Percentiles rank a stretch among this genome's conserved stretches.
These are phyloP conservation scores for Pachyrhynchus sulphureomaculatus DNA, from an alignment of 1,140 invertebrate genomes.

Conservation along the genomic window DNA sequence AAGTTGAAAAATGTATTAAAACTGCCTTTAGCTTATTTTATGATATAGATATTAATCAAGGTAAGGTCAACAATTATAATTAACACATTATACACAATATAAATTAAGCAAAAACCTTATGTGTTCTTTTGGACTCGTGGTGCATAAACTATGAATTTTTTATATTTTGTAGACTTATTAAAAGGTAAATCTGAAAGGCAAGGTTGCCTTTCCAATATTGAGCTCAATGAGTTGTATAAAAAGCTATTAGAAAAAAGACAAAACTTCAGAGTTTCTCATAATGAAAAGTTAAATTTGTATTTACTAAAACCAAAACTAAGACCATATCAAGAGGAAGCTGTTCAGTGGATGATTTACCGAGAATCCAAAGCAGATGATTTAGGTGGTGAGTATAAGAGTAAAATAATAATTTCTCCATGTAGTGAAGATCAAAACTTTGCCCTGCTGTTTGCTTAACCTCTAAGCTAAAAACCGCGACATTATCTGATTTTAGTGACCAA, in stretches of 20 bases:
- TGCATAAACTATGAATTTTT: too few species aligned
- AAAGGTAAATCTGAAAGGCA: slow-evolving; percentile 17
- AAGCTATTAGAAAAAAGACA: slow-evolving; percentile 22
- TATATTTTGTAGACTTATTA: slow-evolving; percentile 12
- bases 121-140: too few species aligned
- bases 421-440: too few species aligned
- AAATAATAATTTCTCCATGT: too few species aligned
- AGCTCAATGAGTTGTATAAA: slow-evolving; percentile 36
- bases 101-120: too few species aligned
- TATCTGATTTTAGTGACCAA: neutral
- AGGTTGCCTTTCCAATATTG: slow-evolving; percentile 17
- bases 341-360: slow-evolving; percentile 68
- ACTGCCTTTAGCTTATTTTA: slow-evolving; percentile 34
- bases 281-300: slow-evolving; percentile 34
- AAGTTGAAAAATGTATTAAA: slow-evolving; percentile 36
- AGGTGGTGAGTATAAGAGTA: slow-evolving; percentile 27
- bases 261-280: neutral
- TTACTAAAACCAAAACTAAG: slow-evolving; percentile 55
- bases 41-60: slow-evolving; percentile 24
- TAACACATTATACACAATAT: too few species aligned
- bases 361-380: slow-evolving; percentile 48
- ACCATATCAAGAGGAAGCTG: slow-evolving; percentile 66
- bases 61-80: slow-evolving; percentile 8
- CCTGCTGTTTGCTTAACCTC: too few species aligned
- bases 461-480: too few species aligned